A percentile compares a stretch with the other conserved stretches of the same genome.
Conservation (phyloP, 1,140 invertebrate genomes). For the Drosophila novamexicana region DNA sequence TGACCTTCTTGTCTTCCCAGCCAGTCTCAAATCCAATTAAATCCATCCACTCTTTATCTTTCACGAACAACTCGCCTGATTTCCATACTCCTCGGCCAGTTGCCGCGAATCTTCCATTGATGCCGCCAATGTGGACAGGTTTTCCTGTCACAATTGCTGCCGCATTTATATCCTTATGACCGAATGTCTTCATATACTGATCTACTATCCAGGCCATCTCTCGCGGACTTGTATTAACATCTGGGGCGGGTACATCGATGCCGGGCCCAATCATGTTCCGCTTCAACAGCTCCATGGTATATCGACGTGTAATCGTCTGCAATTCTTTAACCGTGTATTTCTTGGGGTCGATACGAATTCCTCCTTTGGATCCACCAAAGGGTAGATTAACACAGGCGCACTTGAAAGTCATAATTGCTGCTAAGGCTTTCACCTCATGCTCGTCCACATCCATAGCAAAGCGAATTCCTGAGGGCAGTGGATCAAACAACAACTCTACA, state of each 20-base stretch:
- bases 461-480: slow-evolving; percentile 88
- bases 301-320: slow-evolving; percentile 94
- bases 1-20: slow-evolving; percentile 91
- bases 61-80: slow-evolving; percentile 91
- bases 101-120: slow-evolving; percentile 93
- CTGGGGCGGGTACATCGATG: slow-evolving; percentile 94
- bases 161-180: slow-evolving; percentile 92
- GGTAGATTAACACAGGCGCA: slow-evolving; percentile 93
- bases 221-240: slow-evolving; percentile 91
- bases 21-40: slow-evolving; percentile 90
- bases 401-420: slow-evolving; percentile 94
- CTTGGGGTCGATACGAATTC: slow-evolving; percentile 92
- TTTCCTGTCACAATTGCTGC: slow-evolving; percentile 93
- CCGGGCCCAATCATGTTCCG: slow-evolving; percentile 94
- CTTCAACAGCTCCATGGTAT: slow-evolving; percentile 93
- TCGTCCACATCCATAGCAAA: slow-evolving; percentile 89
- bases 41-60: slow-evolving; percentile 92
- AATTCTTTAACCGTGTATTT: slow-evolving; percentile 91
- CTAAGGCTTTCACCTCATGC: slow-evolving; percentile 93
- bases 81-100: slow-evolving; percentile 95
- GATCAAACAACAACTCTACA: not conserved
- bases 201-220: slow-evolving; percentile 95
- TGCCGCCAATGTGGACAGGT: slow-evolving; percentile 90
- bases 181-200: slow-evolving; percentile 92
- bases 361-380: slow-evolving; percentile 93